These are phyloP conservation scores for Aplodontia rufa DNA, from an alignment of 2,113 vertebrate species.

Conservation along the genomic window DNA sequence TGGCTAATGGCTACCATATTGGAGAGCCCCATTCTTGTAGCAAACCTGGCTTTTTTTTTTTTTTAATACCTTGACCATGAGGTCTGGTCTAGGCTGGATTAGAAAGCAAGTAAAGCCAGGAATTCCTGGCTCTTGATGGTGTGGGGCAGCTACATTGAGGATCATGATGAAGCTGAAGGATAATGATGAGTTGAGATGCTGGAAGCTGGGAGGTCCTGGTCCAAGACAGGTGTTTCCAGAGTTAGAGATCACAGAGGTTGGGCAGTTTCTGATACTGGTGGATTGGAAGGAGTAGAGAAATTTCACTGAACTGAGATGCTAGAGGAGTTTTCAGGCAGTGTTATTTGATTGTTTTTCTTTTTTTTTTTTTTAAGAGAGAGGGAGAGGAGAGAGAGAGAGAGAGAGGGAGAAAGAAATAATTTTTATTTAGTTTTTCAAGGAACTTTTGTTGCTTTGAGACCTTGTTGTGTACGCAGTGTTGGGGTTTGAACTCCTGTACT, in stretches of 20 bases:
- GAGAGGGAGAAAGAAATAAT: too few species aligned
- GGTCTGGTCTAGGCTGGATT: neutral
- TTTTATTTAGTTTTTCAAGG: too few species aligned
- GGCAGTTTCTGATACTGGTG: neutral
- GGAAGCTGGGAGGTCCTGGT: neutral
- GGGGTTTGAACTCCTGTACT: too few species aligned
- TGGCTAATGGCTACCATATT: neutral
- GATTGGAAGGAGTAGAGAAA: neutral
- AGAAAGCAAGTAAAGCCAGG: neutral
- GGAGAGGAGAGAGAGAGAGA: too few species aligned
- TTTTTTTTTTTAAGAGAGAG: too few species aligned
- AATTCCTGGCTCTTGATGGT: neutral
- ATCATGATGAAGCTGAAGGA: neutral
- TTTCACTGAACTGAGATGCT: neutral
- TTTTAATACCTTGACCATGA: neutral
- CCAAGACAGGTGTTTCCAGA: neutral
- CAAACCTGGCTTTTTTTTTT: neutral
- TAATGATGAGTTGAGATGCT: neutral
- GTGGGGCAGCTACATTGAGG: neutral
- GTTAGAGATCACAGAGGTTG: neutral
- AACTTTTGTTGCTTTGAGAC: too few species aligned
- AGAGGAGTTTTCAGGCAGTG: neutral
- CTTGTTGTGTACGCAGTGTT: too few species aligned
- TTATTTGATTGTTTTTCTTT: neutral
- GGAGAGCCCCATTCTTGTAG: neutral